phyloP scores from a whole-genome alignment of 1,140 invertebrate genomes.

The Cherax quadricarinatus region DNA sequence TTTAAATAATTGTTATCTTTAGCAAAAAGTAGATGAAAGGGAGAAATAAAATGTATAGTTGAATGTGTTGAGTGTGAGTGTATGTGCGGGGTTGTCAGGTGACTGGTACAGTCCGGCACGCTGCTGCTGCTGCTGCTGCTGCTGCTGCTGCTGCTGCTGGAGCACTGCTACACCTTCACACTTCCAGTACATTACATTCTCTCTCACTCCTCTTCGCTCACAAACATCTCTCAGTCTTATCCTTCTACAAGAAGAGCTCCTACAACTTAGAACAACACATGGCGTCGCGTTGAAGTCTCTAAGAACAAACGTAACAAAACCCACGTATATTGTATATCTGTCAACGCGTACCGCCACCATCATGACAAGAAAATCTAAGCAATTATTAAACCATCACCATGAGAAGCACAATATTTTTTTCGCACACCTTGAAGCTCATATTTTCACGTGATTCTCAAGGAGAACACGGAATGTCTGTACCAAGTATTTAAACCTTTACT shows the following conservation, averaged over 20 bases:
- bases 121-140: no score
- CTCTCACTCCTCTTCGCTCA: not conserved
- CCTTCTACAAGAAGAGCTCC: not conserved
- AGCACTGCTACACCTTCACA: not conserved
- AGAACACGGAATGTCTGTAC: not conserved
- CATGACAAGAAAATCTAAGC: not conserved
- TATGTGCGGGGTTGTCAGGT: not conserved
- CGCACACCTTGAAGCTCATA: not conserved
- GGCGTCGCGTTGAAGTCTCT: slow-evolving; percentile 5
- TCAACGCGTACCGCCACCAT: not conserved
- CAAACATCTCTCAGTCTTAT: not conserved
- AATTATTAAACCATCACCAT: not conserved
- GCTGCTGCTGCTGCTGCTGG: not conserved
- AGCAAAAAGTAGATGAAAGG: no score
- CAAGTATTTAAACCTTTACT: not conserved
- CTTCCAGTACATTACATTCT: not conserved
- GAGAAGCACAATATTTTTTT: not conserved
- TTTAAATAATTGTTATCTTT: not conserved
- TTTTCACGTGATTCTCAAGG: not conserved
- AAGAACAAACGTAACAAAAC: not conserved
- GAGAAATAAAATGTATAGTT: no score
- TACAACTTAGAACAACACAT: not conserved
- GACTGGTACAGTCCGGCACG: not conserved
- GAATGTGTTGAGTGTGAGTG: not conserved
- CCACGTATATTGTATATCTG: not conserved